Conservation (phyloP, 2,113 vertebrate species). For the Hippocampus guttulatus region DNA sequence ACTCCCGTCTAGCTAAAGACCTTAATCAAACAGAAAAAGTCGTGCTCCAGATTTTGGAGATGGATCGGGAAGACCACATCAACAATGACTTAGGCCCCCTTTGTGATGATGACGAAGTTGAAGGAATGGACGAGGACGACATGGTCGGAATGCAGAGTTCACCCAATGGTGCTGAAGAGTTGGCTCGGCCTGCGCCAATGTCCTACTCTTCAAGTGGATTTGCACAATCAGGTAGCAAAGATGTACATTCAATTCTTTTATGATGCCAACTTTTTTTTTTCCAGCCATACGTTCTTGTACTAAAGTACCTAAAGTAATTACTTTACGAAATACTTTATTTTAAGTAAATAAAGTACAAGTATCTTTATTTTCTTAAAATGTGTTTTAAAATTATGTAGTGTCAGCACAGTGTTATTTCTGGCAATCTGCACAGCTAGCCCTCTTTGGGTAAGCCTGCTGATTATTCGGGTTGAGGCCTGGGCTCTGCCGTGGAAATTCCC, state of each 20-base stretch:
- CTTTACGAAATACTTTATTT: too few species aligned
- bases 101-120: conserved; percentile 61
- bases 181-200: conserved; percentile 42
- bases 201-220: conserved; percentile 30
- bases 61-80: conserved; percentile 55
- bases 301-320: too few species aligned
- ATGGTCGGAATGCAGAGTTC: conserved; percentile 62
- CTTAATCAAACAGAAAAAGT: conserved; percentile 72
- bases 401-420: too few species aligned
- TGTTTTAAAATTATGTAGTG: too few species aligned
- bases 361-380: too few species aligned
- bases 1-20: conserved; percentile 61
- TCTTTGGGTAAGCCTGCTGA: too few species aligned
- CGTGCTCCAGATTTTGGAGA: conserved; percentile 73
- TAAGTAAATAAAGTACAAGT: too few species aligned
- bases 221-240: conserved; percentile 32
- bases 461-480: too few species aligned
- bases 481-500: too few species aligned
- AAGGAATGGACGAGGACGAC: conserved; percentile 70
- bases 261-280: too few species aligned
- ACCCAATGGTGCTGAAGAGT: conserved; percentile 55
- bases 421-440: too few species aligned
- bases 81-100: conserved; percentile 48
- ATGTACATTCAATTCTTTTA: background rate
- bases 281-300: too few species aligned